phyloP scores from a whole-genome alignment of 2,113 vertebrate species.

The Pygoscelis antarcticus region DNA sequence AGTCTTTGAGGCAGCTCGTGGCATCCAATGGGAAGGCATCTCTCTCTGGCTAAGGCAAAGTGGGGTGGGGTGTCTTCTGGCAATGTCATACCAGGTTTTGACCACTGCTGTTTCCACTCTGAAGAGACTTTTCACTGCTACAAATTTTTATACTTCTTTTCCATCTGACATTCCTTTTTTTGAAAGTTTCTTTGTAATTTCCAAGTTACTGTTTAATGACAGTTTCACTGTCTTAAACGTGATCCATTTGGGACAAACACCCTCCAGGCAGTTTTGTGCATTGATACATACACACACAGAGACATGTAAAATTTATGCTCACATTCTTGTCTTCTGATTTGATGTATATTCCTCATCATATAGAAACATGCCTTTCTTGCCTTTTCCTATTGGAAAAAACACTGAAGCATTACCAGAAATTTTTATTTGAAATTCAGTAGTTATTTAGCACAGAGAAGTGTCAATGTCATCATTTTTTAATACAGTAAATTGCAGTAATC shows the following conservation, averaged over 20 bases:
- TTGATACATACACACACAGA: background rate
- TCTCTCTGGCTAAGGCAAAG: background rate
- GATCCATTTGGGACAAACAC: background rate
- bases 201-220: background rate
- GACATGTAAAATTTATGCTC: background rate
- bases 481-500: background rate
- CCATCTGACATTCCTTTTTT: too few species aligned
- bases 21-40: background rate
- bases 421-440: background rate
- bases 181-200: background rate
- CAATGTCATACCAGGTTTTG: background rate
- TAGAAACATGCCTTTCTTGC: background rate
- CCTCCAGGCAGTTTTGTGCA: background rate
- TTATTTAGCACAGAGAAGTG: background rate
- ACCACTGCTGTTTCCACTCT: background rate
- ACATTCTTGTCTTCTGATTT: background rate
- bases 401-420: background rate
- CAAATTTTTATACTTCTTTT: background rate
- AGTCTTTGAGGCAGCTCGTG: background rate
- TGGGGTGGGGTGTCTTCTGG: background rate
- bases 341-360: background rate
- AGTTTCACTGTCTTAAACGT: background rate
- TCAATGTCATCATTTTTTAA: background rate
- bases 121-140: background rate
- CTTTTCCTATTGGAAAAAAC: background rate